Percentiles rank a stretch among this genome's conserved stretches.
Conservation (phyloP, 2,797 vertebrate species). For the Tapera naevia region DNA sequence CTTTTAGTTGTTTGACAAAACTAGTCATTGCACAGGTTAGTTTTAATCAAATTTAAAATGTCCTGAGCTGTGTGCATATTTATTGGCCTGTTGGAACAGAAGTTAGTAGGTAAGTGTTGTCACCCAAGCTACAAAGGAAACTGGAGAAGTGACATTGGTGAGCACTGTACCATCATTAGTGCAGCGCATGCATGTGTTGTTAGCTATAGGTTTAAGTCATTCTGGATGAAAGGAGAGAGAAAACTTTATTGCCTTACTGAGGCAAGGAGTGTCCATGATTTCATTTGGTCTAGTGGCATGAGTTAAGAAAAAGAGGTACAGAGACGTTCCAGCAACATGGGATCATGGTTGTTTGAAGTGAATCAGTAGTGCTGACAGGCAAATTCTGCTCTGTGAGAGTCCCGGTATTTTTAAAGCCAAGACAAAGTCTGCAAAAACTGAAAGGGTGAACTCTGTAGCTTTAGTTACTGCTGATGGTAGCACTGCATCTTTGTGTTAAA, state of each 20-base stretch:
- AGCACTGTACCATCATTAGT: neutral
- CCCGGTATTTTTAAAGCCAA: conserved; percentile 35
- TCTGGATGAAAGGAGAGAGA: neutral
- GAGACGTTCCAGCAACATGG: neutral
- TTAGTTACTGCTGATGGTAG: conserved; percentile 53
- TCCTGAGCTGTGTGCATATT: conserved; percentile 45
- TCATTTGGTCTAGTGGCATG: neutral
- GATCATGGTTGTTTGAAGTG: conserved; percentile 54
- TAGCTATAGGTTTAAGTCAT: neutral
- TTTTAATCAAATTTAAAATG: neutral
- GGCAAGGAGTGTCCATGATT: neutral
- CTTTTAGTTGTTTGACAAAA: neutral
- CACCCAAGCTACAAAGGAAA: conserved; percentile 37
- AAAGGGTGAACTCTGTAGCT: conserved; percentile 47
- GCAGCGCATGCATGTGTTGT: neutral
- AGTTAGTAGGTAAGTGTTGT: conserved; percentile 2
- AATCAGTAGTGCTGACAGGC: conserved; percentile 26
- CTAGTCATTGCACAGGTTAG: neutral
- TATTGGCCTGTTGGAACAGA: conserved; percentile 54
- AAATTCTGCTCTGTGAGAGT: conserved; percentile 12
- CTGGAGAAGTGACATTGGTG: conserved; percentile 4
- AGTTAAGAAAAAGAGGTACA: conserved; percentile 5
- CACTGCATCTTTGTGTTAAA: conserved; percentile 65
- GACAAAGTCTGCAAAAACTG: conserved; percentile 31
- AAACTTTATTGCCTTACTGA: conserved; percentile 10